Conservation (phyloP, 2,113 vertebrate species). For the Polypterus senegalus region DNA sequence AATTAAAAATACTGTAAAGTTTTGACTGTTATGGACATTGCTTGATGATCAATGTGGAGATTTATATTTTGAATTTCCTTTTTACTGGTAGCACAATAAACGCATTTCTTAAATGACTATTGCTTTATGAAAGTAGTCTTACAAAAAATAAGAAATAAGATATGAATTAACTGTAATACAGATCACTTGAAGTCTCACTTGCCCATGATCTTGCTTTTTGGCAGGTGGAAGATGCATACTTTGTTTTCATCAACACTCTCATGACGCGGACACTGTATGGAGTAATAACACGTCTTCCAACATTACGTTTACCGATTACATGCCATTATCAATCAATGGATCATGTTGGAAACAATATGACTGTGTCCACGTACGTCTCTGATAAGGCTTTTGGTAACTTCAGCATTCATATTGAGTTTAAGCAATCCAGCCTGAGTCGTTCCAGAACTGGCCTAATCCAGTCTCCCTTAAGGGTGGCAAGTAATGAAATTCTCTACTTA, state of each 20-base stretch:
- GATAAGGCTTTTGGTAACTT: slow-evolving; percentile 11
- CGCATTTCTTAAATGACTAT: too few species aligned
- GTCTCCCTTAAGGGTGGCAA: background rate
- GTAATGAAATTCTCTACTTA: slow-evolving; percentile 13
- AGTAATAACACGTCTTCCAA: background rate
- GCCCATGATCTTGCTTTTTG: background rate
- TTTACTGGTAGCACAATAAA: too few species aligned
- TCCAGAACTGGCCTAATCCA: too few species aligned
- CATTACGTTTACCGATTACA: background rate
- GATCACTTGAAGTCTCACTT: too few species aligned
- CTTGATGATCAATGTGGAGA: too few species aligned
- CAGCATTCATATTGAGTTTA: slow-evolving; percentile 18
- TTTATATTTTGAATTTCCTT: too few species aligned
- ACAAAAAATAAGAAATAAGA: too few species aligned
- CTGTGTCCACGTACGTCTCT: background rate
- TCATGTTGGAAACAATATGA: background rate
- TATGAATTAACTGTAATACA: too few species aligned
- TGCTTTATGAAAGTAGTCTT: too few species aligned
- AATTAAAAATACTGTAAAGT: too few species aligned
- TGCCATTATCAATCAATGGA: slow-evolving; percentile 3
- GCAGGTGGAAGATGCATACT: slow-evolving; percentile 4
- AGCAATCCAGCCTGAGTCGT: background rate
- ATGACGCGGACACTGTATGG: background rate
- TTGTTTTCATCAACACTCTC: slow-evolving; percentile 3
- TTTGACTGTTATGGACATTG: too few species aligned